phyloP scores from a whole-genome alignment of 1,140 invertebrate genomes.

The Papilio dardanus region DNA sequence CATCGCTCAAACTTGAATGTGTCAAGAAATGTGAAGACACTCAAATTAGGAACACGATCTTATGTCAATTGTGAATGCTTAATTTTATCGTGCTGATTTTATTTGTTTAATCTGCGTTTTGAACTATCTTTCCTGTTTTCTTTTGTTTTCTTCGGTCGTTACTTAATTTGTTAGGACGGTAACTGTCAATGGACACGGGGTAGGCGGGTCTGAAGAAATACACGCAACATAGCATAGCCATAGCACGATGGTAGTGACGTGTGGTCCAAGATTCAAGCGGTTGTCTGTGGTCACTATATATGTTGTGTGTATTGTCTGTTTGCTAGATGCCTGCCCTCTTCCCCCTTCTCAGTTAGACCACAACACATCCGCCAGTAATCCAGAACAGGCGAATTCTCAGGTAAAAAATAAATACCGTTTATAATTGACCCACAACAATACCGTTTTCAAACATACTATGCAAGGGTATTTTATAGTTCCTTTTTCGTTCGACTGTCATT shows the following conservation, averaged over 20 bases:
- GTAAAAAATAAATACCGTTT: conserved; percentile 79
- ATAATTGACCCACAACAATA: conserved; percentile 79
- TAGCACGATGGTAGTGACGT: conserved; percentile 76
- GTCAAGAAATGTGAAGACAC: not conserved
- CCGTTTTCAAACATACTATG: conserved; percentile 74
- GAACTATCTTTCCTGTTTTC: conserved; percentile 74
- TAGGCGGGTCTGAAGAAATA: conserved; percentile 73
- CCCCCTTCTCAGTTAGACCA: conserved; percentile 87
- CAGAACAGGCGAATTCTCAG: conserved; percentile 83
- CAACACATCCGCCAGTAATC: conserved; percentile 84
- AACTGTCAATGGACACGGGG: conserved; percentile 56
- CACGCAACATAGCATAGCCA: conserved; percentile 78
- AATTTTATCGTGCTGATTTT: conserved; percentile 41
- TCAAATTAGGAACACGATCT: conserved; percentile 1
- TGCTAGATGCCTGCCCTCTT: conserved; percentile 87
- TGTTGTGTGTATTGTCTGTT: conserved; percentile 84
- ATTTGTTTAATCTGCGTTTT: conserved; percentile 58
- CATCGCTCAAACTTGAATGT: conserved; percentile 55
- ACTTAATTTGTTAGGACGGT: conserved; percentile 27
- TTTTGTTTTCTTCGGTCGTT: conserved; percentile 55
- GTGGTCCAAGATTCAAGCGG: conserved; percentile 81
- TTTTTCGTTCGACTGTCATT: conserved; percentile 76
- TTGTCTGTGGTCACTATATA: conserved; percentile 82
- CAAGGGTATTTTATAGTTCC: conserved; percentile 73
- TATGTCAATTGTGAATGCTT: not conserved